These are phyloP conservation scores for Columba livia DNA, from an alignment of 2,113 vertebrate genomes.

Conservation along the genomic window DNA sequence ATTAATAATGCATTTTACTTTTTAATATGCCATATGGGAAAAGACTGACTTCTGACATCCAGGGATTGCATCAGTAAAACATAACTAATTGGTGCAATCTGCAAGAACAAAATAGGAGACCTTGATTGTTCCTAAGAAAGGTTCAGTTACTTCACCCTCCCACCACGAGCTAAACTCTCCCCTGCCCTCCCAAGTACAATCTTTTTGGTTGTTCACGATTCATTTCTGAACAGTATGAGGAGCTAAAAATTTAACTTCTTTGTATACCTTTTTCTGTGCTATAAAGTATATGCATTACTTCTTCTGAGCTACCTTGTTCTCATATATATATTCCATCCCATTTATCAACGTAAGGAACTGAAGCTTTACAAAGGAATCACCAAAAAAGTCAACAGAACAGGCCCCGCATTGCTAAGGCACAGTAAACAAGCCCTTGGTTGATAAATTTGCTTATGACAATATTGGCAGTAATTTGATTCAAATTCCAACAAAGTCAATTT, in stretches of 20 bases:
- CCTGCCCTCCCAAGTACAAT: not conserved
- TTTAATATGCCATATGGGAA: constrained; percentile 23
- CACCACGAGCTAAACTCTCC: not conserved
- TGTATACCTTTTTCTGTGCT: not conserved
- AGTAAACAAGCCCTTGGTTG: constrained; percentile 20
- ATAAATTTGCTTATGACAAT: constrained; percentile 49
- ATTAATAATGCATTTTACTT: constrained; percentile 56
- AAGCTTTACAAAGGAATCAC: constrained; percentile 30
- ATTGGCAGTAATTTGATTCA: constrained; percentile 33
- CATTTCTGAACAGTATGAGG: not conserved
- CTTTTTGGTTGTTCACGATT: not conserved
- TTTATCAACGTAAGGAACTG: constrained; percentile 33
- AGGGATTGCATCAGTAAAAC: constrained; percentile 3
- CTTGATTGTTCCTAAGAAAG: not conserved
- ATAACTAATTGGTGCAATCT: constrained; percentile 1
- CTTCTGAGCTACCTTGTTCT: not conserved
- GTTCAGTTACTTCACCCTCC: not conserved
- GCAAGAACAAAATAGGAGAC: not conserved
- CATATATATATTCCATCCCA: constrained; percentile 20
- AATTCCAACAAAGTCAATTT: constrained; percentile 40
- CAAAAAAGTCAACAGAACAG: not conserved
- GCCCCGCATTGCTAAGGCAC: constrained; percentile 1
- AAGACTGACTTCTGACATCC: not conserved
- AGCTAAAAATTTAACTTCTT: constrained; percentile 7
- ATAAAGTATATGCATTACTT: not conserved